These are phyloP conservation scores for Percina caprodes DNA, from an alignment of 2,113 vertebrate genomes.

Conservation along the genomic window DNA sequence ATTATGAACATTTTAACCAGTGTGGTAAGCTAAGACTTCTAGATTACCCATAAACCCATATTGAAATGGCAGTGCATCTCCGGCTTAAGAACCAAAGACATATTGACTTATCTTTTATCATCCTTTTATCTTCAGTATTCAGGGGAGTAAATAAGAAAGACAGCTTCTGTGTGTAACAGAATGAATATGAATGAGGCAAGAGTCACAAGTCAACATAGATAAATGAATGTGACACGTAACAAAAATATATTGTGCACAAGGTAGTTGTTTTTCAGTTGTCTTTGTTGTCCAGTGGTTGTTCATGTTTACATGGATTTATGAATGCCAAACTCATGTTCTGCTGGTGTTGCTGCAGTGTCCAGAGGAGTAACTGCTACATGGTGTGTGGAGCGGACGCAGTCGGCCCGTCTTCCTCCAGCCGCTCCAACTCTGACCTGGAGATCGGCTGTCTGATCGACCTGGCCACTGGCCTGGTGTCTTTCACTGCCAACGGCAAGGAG, in stretches of 20 bases:
- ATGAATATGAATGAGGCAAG: constrained; percentile 36
- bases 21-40: background rate
- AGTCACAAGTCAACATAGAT: constrained; percentile 20
- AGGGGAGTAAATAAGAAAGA: constrained; percentile 16
- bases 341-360: constrained; percentile 85
- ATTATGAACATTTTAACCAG: background rate
- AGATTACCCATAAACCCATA: background rate
- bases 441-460: constrained; percentile 95
- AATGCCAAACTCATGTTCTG: background rate
- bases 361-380: constrained; percentile 98
- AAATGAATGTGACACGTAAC: constrained; percentile 19
- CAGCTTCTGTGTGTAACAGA: constrained; percentile 2
- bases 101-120: constrained; percentile 1
- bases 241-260: background rate
- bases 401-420: constrained; percentile 86
- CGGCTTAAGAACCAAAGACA: background rate
- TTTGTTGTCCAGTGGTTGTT: constrained; percentile 11
- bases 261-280: background rate
- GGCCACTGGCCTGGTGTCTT: constrained; percentile 92
- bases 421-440: constrained; percentile 90
- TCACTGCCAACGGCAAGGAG: constrained; percentile 94
- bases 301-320: background rate
- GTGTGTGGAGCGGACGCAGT: constrained; percentile 91
- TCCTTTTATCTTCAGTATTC: constrained; percentile 7
- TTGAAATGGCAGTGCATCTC: background rate